A percentile compares a stretch with the other conserved stretches of the same genome.
Conservation (phyloP, 2,797 vertebrate genomes). For the Picus viridis region DNA sequence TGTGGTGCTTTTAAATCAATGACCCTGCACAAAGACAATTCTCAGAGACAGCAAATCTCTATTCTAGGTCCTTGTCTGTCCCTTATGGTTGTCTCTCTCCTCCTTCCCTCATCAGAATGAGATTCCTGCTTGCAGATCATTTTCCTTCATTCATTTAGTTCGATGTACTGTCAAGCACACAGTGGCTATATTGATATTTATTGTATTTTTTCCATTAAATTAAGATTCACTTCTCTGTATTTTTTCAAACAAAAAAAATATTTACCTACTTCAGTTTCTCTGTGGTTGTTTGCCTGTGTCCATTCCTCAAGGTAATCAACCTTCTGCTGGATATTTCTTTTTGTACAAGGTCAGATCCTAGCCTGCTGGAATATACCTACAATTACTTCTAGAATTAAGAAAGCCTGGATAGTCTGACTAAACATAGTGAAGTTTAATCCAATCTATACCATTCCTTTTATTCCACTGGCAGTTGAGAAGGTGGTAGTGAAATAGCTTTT, state of each 20-base stretch:
- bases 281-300: neutral
- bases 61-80: neutral
- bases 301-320: neutral
- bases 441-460: slow-evolving; percentile 38
- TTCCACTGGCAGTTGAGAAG: slow-evolving; percentile 35
- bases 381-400: slow-evolving; percentile 64
- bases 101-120: neutral
- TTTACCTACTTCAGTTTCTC: neutral
- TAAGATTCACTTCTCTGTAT: neutral
- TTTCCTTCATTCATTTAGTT: neutral
- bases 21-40: neutral
- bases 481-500: slow-evolving; percentile 35
- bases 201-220: neutral
- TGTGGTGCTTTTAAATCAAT: neutral
- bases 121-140: neutral
- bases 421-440: neutral
- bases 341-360: slow-evolving; percentile 31
- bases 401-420: slow-evolving; percentile 25
- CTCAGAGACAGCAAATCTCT: neutral
- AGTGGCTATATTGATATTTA: neutral
- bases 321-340: slow-evolving; percentile 33
- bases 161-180: neutral
- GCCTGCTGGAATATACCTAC: slow-evolving; percentile 22
- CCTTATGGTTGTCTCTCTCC: neutral
- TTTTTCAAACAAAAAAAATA: neutral